These are phyloP conservation scores for Rana temporaria DNA, from an alignment of 2,113 vertebrate species.

Conservation along the genomic window DNA sequence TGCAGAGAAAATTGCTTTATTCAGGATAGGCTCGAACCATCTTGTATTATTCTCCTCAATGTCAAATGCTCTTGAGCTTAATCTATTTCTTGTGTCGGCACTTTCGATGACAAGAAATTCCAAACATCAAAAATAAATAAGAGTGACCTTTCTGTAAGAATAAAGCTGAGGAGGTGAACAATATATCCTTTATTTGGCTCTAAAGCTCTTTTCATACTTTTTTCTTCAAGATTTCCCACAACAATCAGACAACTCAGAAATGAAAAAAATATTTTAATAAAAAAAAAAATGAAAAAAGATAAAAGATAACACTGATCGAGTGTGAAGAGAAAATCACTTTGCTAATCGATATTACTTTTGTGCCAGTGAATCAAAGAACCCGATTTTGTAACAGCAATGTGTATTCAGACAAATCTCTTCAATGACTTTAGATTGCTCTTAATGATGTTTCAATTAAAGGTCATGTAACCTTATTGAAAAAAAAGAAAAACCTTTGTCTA, in stretches of 20 bases:
- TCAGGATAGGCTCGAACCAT: constrained; percentile 22
- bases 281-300: background rate
- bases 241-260: background rate
- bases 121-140: constrained; percentile 11
- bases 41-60: constrained; percentile 10
- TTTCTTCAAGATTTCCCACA: background rate
- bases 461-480: too few species aligned
- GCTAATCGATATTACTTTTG: too few species aligned
- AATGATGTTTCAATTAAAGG: too few species aligned
- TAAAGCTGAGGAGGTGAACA: background rate
- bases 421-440: too few species aligned
- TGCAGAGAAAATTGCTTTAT: constrained; percentile 1
- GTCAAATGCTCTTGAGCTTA: background rate
- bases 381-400: too few species aligned
- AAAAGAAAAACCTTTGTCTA: too few species aligned
- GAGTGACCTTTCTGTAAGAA: constrained; percentile 9
- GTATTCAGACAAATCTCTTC: too few species aligned
- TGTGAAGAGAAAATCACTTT: too few species aligned
- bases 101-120: constrained; percentile 10
- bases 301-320: background rate
- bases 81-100: background rate
- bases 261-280: background rate
- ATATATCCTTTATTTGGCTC: background rate
- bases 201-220: background rate
- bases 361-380: too few species aligned